These are phyloP conservation scores for Siniperca undulata DNA, from an alignment of 2,797 vertebrate species.

Conservation along the genomic window DNA sequence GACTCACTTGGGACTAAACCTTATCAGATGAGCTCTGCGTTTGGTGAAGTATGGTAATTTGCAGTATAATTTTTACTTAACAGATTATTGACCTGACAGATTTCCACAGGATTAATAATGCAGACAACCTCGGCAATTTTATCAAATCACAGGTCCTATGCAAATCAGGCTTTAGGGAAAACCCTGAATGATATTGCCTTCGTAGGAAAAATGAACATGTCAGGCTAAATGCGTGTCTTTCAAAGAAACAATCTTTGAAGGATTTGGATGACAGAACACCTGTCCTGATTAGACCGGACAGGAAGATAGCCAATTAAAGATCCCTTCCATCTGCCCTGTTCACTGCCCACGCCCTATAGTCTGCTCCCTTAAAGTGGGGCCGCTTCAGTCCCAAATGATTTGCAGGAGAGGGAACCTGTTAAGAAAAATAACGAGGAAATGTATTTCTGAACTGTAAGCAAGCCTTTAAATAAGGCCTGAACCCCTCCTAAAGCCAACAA, in stretches of 20 bases:
- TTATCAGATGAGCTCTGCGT: slow-evolving; percentile 4
- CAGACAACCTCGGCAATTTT: slow-evolving; percentile 27
- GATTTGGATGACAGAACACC: slow-evolving; percentile 78
- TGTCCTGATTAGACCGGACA: slow-evolving; percentile 74
- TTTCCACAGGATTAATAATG: slow-evolving; percentile 48
- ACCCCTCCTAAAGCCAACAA: slow-evolving; percentile 71
- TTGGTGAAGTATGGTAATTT: slow-evolving; percentile 21
- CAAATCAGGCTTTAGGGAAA: slow-evolving; percentile 55
- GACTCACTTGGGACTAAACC: neutral
- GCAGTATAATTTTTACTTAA: neutral
- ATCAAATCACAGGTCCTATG: slow-evolving; percentile 51
- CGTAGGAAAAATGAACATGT: slow-evolving; percentile 67
- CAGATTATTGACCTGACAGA: slow-evolving; percentile 22
- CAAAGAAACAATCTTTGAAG: slow-evolving; percentile 72
- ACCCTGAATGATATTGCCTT: slow-evolving; percentile 59
- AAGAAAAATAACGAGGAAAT: slow-evolving; percentile 60
- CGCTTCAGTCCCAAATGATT: slow-evolving; percentile 66
- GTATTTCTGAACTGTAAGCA: slow-evolving; percentile 66
- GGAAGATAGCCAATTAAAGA: slow-evolving; percentile 80
- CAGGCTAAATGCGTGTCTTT: slow-evolving; percentile 63
- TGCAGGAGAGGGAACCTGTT: slow-evolving; percentile 58
- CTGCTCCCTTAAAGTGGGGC: slow-evolving; percentile 42
- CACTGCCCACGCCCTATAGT: slow-evolving; percentile 59
- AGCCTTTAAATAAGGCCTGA: slow-evolving; percentile 66
- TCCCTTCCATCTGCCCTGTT: slow-evolving; percentile 73